Evolutionary conservation across 2,888 invertebrate species (phyloP).

Genomic region (Ophonus ardosiacus): DNA sequence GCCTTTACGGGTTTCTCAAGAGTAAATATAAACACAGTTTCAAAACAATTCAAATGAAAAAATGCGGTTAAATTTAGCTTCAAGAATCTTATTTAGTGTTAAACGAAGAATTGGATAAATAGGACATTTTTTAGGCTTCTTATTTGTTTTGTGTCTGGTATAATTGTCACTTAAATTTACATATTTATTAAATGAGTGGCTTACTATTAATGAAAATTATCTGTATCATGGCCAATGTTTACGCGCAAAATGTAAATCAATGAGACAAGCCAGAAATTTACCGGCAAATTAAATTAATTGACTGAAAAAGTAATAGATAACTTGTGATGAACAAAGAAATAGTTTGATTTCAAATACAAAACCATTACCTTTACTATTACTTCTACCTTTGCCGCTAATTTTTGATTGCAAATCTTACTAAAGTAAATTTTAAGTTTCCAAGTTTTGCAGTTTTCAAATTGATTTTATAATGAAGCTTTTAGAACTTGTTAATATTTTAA

Average conservation of each 20-base stretch:
- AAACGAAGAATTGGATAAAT: slow-evolving; percentile 9
- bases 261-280: not conserved
- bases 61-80: not conserved
- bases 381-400: no score
- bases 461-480: no score
- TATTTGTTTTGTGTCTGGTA: slow-evolving; percentile 15
- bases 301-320: not conserved
- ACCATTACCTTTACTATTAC: no score
- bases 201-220: not conserved
- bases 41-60: slow-evolving; percentile 2
- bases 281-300: not conserved
- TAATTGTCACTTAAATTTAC: slow-evolving; percentile 34
- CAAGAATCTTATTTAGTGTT: not conserved
- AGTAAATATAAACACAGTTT: not conserved
- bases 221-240: not conserved
- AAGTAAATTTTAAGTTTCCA: no score
- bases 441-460: no score
- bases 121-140: slow-evolving; percentile 19
- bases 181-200: not conserved
- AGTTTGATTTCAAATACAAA: no score
- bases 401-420: no score
- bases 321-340: not conserved
- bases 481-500: no score
- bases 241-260: slow-evolving; percentile 5
- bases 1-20: not conserved